phyloP scores from a whole-genome alignment of 1,140 invertebrate genomes.

The Doryteuthis pealeii region DNA sequence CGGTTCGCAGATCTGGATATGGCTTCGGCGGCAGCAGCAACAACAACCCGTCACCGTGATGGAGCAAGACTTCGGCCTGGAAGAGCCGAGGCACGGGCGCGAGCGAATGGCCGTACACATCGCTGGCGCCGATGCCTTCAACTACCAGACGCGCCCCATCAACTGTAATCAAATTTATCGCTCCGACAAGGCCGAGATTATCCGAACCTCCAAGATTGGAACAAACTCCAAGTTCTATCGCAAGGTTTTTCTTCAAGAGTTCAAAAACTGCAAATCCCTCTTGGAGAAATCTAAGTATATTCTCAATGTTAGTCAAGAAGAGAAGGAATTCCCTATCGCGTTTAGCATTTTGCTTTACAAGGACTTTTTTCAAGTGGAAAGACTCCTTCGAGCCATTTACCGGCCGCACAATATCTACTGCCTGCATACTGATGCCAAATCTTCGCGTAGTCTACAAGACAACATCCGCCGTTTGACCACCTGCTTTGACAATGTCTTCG shows the following conservation, averaged over 20 bases:
- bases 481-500: slow-evolving; percentile 46
- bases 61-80: not conserved
- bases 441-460: slow-evolving; percentile 14
- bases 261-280: slow-evolving; percentile 3
- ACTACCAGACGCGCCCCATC: not conserved
- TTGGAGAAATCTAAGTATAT: slow-evolving; percentile 9
- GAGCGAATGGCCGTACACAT: not conserved
- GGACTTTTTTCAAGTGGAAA: slow-evolving; percentile 28
- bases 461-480: slow-evolving; percentile 20
- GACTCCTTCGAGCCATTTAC: slow-evolving; percentile 35
- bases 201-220: not conserved
- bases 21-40: not conserved
- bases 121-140: not conserved
- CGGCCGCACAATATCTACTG: slow-evolving; percentile 40
- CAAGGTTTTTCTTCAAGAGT: not conserved
- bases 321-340: slow-evolving; percentile 34
- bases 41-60: not conserved
- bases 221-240: not conserved
- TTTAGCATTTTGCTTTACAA: slow-evolving; percentile 33
- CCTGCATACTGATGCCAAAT: slow-evolving; percentile 38
- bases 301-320: slow-evolving; percentile 9
- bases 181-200: not conserved
- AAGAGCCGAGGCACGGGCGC: not conserved
- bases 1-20: not conserved
- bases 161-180: not conserved